Base-by-base conservation (phyloP, 1,140 invertebrate species). In the Drusus annulatus region DNA sequence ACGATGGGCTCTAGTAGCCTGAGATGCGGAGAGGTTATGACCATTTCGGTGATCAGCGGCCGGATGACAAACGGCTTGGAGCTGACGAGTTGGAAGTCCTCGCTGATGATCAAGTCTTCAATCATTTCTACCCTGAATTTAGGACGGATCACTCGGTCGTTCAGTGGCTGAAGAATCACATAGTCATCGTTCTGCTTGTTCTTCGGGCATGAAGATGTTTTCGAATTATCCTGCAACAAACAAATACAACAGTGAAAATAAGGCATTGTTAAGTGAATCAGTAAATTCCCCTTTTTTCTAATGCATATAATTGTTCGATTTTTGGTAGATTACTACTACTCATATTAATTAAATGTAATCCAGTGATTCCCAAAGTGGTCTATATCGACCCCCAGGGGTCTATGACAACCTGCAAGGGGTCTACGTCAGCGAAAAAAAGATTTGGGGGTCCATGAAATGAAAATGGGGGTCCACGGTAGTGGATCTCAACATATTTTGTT, bases 111-210 rank as follows among this genome's bases (percentile, higher is more conserved):
- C 10, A 75, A 16, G 25, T 58, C 54, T 8, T 50, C 23, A 10
- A 75, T 75, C 71, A 75, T 75, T 19, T 75, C 71, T 25, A 75
- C 71, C n/a, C 71, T 54, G 28, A 75, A 75, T 58, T 58, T 75
- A 2, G 71, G 71, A 1, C 52, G 25, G 19, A 4, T 8, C 16
- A 58, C 19, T 7, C 3, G 8, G n/a, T 75, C 71, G 25, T 28
- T 25, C 25, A 58, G 28, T n/a, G 71, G 71, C 4, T 31, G 25
- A 23, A 75, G 19, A 2, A 75, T 58, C 8, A 75, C 25, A n/a
- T 25, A 58, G 36, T 75, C 71, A 10, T 71, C 45, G 63, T 45
- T 45, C 10, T 68, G 31, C 1, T 68, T 68, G 4, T n/a, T 8
- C 8, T 68, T 68, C 17, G 56, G 6, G 7, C 56, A 19, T 60